Evolutionary conservation across 2,888 invertebrate genomes (phyloP), one percentile per base, ranked within the genome.

Genomic region (Drosophila mimetica): DNA sequence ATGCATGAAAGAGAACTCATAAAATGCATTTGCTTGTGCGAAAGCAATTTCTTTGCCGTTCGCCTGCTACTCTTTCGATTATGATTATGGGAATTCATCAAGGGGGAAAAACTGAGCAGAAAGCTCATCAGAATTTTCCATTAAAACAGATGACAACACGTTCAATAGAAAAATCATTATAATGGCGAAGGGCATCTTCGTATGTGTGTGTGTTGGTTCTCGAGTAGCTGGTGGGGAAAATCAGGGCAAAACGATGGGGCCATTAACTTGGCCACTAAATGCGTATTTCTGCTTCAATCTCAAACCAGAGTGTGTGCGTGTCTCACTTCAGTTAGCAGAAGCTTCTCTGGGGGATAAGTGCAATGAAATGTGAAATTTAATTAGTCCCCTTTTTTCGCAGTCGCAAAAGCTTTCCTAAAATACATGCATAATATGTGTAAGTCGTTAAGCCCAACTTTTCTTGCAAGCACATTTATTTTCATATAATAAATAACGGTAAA

Each of bases 121-220:
- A 75, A 77, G 79, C 77, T 79, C 79, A 66, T 82, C 75, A 79
- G 75, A 75, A 82, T 82, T 79, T 72, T 66, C 71, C 85, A 84
- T 85, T 82, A 84, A 81, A 79, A 74, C 74, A 77, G 81, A 82
- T 77, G 85, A 73, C 76, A 66, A 77, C 77, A 84, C 82, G 77
- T 84, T 81, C 77, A 71, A 75, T 77, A 73, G 60, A 61, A 66
- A 65, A 66, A 75, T 79, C 74, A 75, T 80, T 75, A 71, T 72
- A 36, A 57, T 60, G 58, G 39, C 44, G 30, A 37, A 16, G 18
- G 44, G 30, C 48, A 18, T 57, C 20, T 25, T 14, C 14, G 46
- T 18, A 18, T 55, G 63, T 37, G 59, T 60, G 47, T 18, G 55
- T 25, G 22, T 28, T 37, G 54, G 13, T 18, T n/a, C 22, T 18